Percentiles rank a stretch among this genome's conserved stretches.
These are phyloP conservation scores for Megaleporinus macrocephalus DNA, from an alignment of 2,113 vertebrate species.

Conservation along the genomic window DNA sequence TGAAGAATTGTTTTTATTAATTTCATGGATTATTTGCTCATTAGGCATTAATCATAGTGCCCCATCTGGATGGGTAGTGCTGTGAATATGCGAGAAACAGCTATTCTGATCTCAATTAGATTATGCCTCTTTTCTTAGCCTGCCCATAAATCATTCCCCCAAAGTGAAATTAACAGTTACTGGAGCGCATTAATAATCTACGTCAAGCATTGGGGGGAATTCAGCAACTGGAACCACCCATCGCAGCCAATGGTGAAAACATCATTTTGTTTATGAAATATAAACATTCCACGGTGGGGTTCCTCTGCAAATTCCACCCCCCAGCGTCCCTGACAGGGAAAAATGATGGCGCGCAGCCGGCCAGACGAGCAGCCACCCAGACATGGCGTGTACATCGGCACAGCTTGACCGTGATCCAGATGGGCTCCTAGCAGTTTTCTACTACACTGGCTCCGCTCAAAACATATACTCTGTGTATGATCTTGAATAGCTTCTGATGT, in stretches of 20 bases:
- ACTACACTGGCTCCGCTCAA: slow-evolving; percentile 34
- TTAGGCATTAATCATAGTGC: slow-evolving; percentile 97
- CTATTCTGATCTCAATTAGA: slow-evolving; percentile 99
- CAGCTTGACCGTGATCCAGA: slow-evolving; percentile 77
- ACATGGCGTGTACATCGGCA: slow-evolving; percentile 84
- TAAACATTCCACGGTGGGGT: slow-evolving; percentile 91
- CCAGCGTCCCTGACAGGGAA: slow-evolving; percentile 79
- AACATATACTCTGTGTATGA: slow-evolving; percentile 41
- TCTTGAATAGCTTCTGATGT: slow-evolving; percentile 26
- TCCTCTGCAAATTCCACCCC: slow-evolving; percentile 73
- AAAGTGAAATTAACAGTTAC: slow-evolving; percentile 99
- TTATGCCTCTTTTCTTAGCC: slow-evolving; percentile 93
- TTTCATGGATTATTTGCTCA: slow-evolving; percentile 98
- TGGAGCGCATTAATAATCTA: slow-evolving; percentile 99
- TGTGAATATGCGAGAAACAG: slow-evolving; percentile 89
- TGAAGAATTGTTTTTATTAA: slow-evolving; percentile 93
- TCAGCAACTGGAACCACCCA: slow-evolving; percentile 92
- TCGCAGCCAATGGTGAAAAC: slow-evolving; percentile 90
- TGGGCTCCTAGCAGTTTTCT: slow-evolving; percentile 47
- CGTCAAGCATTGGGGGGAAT: slow-evolving; percentile 91
- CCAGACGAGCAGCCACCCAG: slow-evolving; percentile 85
- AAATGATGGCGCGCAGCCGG: slow-evolving; percentile 87
- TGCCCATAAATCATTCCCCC: slow-evolving; percentile 97
- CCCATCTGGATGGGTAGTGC: slow-evolving; percentile 78
- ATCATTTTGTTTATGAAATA: slow-evolving; percentile 97